Base-by-base conservation (phyloP, 2,113 vertebrate genomes). In the Furnarius figulus region DNA sequence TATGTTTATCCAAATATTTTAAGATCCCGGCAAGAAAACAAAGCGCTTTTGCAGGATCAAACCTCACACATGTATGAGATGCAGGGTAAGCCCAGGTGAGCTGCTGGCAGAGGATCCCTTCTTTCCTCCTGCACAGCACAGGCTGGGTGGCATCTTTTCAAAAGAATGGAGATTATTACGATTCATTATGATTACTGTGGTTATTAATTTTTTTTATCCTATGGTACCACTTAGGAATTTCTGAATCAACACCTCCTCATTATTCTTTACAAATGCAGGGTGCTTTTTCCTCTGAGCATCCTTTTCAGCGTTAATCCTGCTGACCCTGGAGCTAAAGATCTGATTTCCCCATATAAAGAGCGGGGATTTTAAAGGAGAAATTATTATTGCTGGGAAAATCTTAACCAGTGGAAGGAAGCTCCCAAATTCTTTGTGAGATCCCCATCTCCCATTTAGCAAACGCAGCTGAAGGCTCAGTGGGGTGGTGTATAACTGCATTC, bases 401-500 rank as follows among this genome's bases (percentile, higher is more conserved):
- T 14, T 19, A 56, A 46, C 31, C 6, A 47, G 28, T 17, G 72
- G 66, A 82, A 73, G 39, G 79, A 49, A 66, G 78, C 67, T 82
- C 91, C 74, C 4, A 7, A 80, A 82, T 85, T 71, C 47, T 50
- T 42, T 12, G 66, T 2, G 6, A 68, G 22, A 66, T 83, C 52
- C 70, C 47, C 61, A 33, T 2, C 5, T 95, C 97, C 47, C 94
- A 59, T 75, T 83, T 40, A 89, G 80, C 84, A 21, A 35, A 8
- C 1, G 4, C 79, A 67, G 80, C 79, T 96, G 97, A 96, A 62
- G 1, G 5, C 91, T 75, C 91, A 49, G 87, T 8, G 30, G 67
- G 61, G 24, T 42, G 33, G 33, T 86, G 82, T 74, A 20, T 90
- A 30, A 79, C 86, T 16, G 92, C 84, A 70, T 93, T 94, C 84